Conservation (phyloP, 2,888 invertebrate genomes). For the Luperina testacea region DNA sequence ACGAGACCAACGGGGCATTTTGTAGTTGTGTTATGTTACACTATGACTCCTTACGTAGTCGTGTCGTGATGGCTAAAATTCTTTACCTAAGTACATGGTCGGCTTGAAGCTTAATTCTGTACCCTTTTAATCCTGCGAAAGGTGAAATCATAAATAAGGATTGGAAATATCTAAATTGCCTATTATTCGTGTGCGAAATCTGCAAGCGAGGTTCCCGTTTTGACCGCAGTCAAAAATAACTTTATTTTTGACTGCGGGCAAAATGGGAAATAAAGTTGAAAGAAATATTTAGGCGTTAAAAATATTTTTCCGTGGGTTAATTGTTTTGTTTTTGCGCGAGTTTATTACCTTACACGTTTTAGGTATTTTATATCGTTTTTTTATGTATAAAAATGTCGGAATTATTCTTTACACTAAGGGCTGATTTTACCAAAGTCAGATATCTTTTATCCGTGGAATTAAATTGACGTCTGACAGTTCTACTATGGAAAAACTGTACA, state of each 20-base stretch:
- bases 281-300: not conserved
- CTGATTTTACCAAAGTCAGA: not conserved
- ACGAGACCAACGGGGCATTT: too few relatives aligned
- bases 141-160: slow-evolving; percentile 67
- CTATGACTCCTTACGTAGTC: not conserved
- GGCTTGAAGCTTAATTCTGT: slow-evolving; percentile 56
- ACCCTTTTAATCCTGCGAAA: slow-evolving; percentile 65
- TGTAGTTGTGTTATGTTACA: too few relatives aligned
- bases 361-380: not conserved
- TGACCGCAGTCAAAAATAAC: too few relatives aligned
- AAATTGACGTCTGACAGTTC: too few relatives aligned
- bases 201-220: slow-evolving; percentile 41
- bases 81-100: slow-evolving; percentile 30
- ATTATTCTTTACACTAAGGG: not conserved
- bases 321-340: not conserved
- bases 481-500: too few relatives aligned
- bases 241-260: slow-evolving; percentile 42
- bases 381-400: too few relatives aligned
- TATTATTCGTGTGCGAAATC: slow-evolving; percentile 48
- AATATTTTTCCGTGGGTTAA: not conserved
- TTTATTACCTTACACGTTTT: not conserved
- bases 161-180: slow-evolving; percentile 63
- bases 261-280: slow-evolving; percentile 29
- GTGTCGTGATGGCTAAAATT: slow-evolving; percentile 41
- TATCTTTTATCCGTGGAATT: too few relatives aligned